Percentiles rank a stretch among this genome's conserved stretches.
Conservation (phyloP, 2,888 invertebrate species). For the Rhingia campestris region DNA sequence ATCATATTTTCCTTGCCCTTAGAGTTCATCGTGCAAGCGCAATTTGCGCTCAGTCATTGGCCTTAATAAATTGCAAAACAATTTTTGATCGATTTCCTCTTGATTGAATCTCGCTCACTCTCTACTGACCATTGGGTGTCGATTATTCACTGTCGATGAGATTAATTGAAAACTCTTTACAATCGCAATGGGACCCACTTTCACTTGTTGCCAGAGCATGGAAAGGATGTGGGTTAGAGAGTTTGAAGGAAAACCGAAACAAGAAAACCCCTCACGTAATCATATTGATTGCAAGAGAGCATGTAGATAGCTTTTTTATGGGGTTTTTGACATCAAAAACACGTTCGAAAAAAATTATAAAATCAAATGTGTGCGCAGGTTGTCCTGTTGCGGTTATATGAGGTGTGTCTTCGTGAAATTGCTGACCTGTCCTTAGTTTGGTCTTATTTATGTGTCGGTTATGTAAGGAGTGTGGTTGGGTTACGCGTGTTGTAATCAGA, state of each 20-base stretch:
- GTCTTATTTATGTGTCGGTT: too few species aligned
- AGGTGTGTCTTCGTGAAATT: background rate
- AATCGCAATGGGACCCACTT: conserved; percentile 13
- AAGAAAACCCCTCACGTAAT: conserved; percentile 11
- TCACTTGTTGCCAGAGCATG: conserved; percentile 4
- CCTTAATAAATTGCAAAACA: background rate
- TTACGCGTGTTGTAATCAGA: too few species aligned
- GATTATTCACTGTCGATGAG: background rate
- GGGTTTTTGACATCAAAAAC: background rate
- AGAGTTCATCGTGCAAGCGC: background rate
- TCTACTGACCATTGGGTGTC: background rate
- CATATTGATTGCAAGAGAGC: background rate
- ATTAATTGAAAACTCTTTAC: background rate
- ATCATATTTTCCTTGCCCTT: background rate
- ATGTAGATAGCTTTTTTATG: background rate
- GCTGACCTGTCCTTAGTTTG: background rate
- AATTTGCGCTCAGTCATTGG: conserved; percentile 3
- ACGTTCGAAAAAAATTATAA: conserved; percentile 15
- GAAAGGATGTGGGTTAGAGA: conserved; percentile 27
- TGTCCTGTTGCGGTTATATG: background rate
- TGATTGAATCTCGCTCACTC: background rate
- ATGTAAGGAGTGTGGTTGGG: too few species aligned
- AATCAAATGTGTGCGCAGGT: background rate
- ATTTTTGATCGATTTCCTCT: conserved; percentile 6
- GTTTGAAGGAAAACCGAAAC: conserved; percentile 1